Evolutionary conservation across 2,888 invertebrate genomes (phyloP).

Genomic region (Hypsopygia costalis): DNA sequence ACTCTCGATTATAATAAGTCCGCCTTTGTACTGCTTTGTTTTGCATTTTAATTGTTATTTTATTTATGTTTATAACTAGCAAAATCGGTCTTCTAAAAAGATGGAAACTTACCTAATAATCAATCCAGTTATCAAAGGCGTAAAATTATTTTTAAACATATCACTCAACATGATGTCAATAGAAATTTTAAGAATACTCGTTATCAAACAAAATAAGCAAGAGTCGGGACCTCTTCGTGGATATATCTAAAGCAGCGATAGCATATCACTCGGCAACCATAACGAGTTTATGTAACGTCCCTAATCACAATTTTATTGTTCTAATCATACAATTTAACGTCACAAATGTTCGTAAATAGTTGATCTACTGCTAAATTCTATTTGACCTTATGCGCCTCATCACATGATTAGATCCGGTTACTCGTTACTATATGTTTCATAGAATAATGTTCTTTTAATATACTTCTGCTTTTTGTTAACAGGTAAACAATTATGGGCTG

Average conservation of each 20-base stretch:
- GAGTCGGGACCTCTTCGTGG: constrained; percentile 42
- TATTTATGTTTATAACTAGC: too few relatives aligned
- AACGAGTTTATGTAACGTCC: constrained; percentile 29
- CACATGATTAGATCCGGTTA: not conserved
- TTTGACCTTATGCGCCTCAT: not conserved
- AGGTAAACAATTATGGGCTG: constrained; percentile 96
- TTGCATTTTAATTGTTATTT: too few relatives aligned
- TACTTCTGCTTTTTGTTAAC: constrained; percentile 29
- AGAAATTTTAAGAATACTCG: constrained; percentile 17
- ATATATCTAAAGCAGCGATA: constrained; percentile 26
- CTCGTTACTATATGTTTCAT: not conserved
- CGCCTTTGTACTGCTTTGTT: too few relatives aligned
- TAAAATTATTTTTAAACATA: too few relatives aligned
- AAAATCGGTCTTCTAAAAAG: too few relatives aligned
- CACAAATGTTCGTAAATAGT: not conserved
- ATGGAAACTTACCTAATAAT: too few relatives aligned
- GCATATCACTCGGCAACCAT: constrained; percentile 26
- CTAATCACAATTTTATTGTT: constrained; percentile 29
- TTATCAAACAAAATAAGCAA: constrained; percentile 40
- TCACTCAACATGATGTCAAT: not conserved
- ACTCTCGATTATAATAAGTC: too few relatives aligned
- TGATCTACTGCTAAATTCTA: constrained; percentile 13
- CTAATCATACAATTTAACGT: constrained; percentile 20
- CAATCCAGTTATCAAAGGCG: too few relatives aligned
- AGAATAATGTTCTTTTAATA: constrained; percentile 1